Percentiles rank a stretch among this genome's conserved stretches.
Evolutionary conservation across 1,140 invertebrate species (phyloP).

Genomic region (Venustaconcha ellipsiformis): DNA sequence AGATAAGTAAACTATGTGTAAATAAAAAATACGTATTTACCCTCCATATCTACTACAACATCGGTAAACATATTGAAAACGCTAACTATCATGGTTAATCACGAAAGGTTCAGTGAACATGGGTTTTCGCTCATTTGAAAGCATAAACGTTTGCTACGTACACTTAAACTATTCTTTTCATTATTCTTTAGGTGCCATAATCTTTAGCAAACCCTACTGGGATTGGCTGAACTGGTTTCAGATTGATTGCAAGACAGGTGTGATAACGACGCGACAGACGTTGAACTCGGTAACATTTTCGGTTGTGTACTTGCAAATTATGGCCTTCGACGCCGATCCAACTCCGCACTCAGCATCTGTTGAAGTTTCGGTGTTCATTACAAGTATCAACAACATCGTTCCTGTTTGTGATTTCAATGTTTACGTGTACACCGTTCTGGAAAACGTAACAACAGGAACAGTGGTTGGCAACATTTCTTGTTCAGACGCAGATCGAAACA

Average conservation of each 20-base stretch:
- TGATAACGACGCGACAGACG: slow-evolving; percentile 18
- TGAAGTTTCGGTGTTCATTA: slow-evolving; percentile 36
- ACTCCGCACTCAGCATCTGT: slow-evolving; percentile 9
- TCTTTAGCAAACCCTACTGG: too few relatives aligned
- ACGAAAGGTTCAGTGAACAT: too few relatives aligned
- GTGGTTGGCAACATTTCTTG: slow-evolving; percentile 35
- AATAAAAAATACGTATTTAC: too few relatives aligned
- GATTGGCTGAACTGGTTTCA: too few relatives aligned
- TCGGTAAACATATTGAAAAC: too few relatives aligned
- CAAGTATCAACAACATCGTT: slow-evolving; percentile 45
- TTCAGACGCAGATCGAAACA: slow-evolving; percentile 32
- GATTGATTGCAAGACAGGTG: slow-evolving; percentile 34
- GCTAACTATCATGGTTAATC: too few relatives aligned
- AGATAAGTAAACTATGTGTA: too few relatives aligned
- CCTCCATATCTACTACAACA: too few relatives aligned
- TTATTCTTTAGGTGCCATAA: too few relatives aligned
- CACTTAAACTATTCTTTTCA: too few relatives aligned
- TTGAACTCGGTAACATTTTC: slow-evolving; percentile 47
- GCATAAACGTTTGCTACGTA: too few relatives aligned
- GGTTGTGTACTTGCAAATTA: slow-evolving; percentile 34
- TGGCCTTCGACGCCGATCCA: slow-evolving; percentile 35
- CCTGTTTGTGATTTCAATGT: slow-evolving; percentile 37
- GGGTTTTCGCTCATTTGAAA: too few relatives aligned
- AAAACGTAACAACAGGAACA: slow-evolving; percentile 23
- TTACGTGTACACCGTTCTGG: slow-evolving; percentile 31